Conservation (phyloP, 2,113 vertebrate species). For the Hippocampus abdominalis region DNA sequence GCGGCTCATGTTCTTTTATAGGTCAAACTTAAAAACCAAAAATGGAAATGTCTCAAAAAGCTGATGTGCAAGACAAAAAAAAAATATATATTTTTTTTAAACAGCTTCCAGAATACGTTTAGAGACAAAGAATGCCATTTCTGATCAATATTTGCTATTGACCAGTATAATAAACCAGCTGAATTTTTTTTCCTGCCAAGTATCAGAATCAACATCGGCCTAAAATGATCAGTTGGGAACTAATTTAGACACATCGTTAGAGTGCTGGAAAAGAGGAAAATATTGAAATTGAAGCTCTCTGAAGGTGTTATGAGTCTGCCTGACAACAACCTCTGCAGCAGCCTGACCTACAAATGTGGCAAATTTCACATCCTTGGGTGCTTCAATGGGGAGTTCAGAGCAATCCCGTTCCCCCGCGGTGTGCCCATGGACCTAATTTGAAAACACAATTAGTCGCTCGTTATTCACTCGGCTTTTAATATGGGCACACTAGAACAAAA, state of each 20-base stretch:
- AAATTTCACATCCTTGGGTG: conserved; percentile 70
- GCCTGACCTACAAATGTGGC: conserved; percentile 78
- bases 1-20: too few species aligned
- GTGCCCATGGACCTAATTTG: conserved; percentile 72
- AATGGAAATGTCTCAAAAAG: too few species aligned
- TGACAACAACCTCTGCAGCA: conserved; percentile 70
- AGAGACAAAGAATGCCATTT: too few species aligned
- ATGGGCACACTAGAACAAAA: neutral
- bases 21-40: too few species aligned
- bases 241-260: conserved; percentile 1
- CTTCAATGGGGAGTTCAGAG: conserved; percentile 64
- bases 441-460: conserved; percentile 69
- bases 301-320: conserved; percentile 64
- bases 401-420: conserved; percentile 67
- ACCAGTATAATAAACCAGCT: too few species aligned
- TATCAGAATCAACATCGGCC: too few species aligned
- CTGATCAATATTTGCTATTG: too few species aligned
- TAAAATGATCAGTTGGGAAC: neutral
- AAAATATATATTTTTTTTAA: too few species aligned
- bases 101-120: too few species aligned
- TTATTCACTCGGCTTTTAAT: neutral
- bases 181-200: too few species aligned
- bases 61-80: too few species aligned
- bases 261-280: neutral
- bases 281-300: conserved; percentile 25